Conservation (phyloP, 1,140 invertebrate genomes). For the Cotesia typhae region DNA sequence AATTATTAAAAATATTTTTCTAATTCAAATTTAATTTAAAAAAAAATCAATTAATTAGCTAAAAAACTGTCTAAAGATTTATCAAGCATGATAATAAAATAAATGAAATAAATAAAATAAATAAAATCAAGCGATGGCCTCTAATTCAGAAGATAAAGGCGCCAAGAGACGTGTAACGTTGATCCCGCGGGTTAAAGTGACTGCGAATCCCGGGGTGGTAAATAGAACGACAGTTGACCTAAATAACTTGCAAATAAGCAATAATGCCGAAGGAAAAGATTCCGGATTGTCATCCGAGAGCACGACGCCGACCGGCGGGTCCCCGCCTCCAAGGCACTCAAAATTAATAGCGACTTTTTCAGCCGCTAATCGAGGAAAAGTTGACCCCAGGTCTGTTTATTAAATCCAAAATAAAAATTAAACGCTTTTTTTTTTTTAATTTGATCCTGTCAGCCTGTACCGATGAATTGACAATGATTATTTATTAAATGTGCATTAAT, state of each 20-base stretch:
- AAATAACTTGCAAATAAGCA: slow-evolving; percentile 34
- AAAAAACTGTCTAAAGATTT: too few relatives aligned
- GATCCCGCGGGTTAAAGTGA: slow-evolving; percentile 19
- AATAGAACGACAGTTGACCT: slow-evolving; percentile 14
- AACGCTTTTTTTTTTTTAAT: not conserved
- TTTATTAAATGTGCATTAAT: too few relatives aligned
- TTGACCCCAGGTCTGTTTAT: slow-evolving; percentile 51
- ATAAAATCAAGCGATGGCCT: slow-evolving; percentile 29
- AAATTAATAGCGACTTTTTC: slow-evolving; percentile 39
- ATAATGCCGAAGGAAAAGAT: slow-evolving; percentile 51
- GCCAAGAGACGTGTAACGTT: slow-evolving; percentile 44
- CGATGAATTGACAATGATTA: too few relatives aligned
- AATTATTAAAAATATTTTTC: too few relatives aligned
- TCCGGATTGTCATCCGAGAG: slow-evolving; percentile 62
- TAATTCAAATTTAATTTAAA: too few relatives aligned
- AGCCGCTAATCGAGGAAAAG: slow-evolving; percentile 42
- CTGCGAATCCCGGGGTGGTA: not conserved
- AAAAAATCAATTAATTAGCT: too few relatives aligned
- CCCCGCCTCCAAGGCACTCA: slow-evolving; percentile 56
- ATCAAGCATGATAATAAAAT: not conserved
- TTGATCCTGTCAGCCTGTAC: not conserved
- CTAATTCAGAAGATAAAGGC: slow-evolving; percentile 43
- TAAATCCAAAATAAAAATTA: not conserved
- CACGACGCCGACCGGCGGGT: slow-evolving; percentile 59
- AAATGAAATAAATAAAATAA: slow-evolving; percentile 2